phyloP scores from a whole-genome alignment of 2,797 vertebrate species.

The Macrochelys suwanniensis region DNA sequence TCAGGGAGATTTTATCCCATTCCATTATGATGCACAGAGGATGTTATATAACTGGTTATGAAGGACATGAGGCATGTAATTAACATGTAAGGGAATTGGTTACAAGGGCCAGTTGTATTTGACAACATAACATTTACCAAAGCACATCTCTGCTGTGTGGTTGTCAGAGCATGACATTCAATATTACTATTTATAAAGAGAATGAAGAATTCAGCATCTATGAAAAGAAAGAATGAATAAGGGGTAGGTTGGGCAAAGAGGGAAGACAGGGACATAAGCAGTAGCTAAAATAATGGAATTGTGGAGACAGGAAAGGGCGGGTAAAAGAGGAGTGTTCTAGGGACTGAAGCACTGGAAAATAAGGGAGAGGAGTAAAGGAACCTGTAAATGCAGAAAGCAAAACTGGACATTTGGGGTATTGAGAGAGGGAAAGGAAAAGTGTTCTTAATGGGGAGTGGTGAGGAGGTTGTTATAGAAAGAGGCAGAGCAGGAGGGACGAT shows the following conservation, averaged over 20 bases:
- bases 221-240: neutral
- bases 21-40: neutral
- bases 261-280: rapidly evolving
- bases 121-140: neutral
- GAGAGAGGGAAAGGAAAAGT: neutral
- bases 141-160: neutral
- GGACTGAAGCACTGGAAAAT: neutral
- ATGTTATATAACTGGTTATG: neutral
- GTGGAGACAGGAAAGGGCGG: neutral
- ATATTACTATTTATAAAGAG: neutral
- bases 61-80: neutral
- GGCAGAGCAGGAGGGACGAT: slow-evolving; percentile 1
- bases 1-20: neutral
- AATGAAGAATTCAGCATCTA: neutral
- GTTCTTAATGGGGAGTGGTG: neutral
- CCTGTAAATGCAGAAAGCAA: neutral
- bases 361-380: neutral
- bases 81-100: neutral
- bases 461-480: neutral
- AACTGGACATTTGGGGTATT: neutral
- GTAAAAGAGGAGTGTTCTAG: rapidly evolving
- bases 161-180: rapidly evolving
- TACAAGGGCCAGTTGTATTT: rapidly evolving
- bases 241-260: neutral
- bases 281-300: rapidly evolving